Base-by-base conservation (phyloP, 1,140 invertebrate genomes). In the Magallana gigas region DNA sequence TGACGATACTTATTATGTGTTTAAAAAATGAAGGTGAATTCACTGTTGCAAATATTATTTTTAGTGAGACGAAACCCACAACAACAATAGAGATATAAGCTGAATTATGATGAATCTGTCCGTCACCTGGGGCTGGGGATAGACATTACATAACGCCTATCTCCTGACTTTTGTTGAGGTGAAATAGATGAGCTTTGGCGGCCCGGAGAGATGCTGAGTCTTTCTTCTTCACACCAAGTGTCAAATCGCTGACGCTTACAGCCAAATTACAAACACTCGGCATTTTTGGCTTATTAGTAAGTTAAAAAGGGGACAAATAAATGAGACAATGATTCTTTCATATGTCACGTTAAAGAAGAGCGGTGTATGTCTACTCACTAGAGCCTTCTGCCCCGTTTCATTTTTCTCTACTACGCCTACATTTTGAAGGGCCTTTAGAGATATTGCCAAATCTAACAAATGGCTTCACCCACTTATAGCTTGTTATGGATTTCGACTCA, bases 221-320 rank as follows among this genome's bases (percentile, higher is more conserved):
- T 76, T 76, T 76, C 23, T 76, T 76, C 68, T 76, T 76, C 14
- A 29, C 23, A 76, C 68, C 68, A 12, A 29, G 68, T 76, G 68
- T 76, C 68, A 76, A 8, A 76, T 12, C 68, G 23, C 23, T 12
- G 68, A 76, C 68, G 68, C 68, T 76, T 29, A 76, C 18, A 76
- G 68, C 68, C 68, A 76, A 29, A 76, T 76, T 76, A 12, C 23
- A 76, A 76, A 29, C 68, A 76, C 68, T 36, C 36, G 18, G 14
- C 68, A 76, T 76, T 76, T 76, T 76, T 76, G 23, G 68, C 36
- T 76, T 76, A 36, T 76, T 76, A 76, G 68, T 76, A 76, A 76
- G 68, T 76, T 76, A 76, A 76, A 64, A 64, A n/a, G 60, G 68
- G 36, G 23, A 76, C 11, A 29, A 11, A 76, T 29, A 76, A 76